phyloP scores from a whole-genome alignment of 2,797 vertebrate species.

The Bradypodion pumilum region DNA sequence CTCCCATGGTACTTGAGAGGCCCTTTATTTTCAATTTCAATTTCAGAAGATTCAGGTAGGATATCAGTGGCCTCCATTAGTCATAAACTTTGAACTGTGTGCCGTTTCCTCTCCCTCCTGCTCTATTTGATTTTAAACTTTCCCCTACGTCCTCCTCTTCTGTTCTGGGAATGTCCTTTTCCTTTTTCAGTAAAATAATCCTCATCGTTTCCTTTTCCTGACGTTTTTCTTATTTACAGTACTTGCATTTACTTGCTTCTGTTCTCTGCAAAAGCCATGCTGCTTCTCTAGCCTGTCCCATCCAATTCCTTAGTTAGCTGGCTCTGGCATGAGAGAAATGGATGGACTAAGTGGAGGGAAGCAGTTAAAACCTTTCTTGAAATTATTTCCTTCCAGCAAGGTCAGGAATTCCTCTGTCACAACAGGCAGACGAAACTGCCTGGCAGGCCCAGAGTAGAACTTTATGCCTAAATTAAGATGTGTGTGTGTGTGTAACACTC shows the following conservation, averaged over 20 bases:
- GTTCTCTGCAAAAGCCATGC: too few relatives aligned
- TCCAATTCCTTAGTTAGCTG: too few relatives aligned
- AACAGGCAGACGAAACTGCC: too few relatives aligned
- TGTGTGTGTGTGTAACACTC: too few relatives aligned
- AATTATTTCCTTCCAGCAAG: neutral
- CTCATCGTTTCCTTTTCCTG: neutral
- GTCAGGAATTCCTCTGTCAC: too few relatives aligned
- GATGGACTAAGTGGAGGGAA: too few relatives aligned
- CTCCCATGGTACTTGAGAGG: conserved; percentile 30
- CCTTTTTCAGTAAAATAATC: too few relatives aligned
- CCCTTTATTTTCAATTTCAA: conserved; percentile 42
- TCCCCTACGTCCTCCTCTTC: neutral
- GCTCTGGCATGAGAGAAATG: too few relatives aligned
- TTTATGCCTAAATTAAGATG: neutral
- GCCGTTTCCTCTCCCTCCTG: neutral
- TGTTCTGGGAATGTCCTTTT: neutral
- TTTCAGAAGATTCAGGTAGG: conserved; percentile 43
- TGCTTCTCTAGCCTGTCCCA: too few relatives aligned
- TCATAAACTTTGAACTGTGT: neutral
- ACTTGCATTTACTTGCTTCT: neutral
- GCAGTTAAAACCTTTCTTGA: neutral
- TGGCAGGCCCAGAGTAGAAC: neutral
- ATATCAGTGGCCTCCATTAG: neutral
- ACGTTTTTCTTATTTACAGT: neutral
- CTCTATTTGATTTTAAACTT: neutral